Percentiles rank a stretch among this genome's conserved stretches.
phyloP scores from a whole-genome alignment of 2,888 invertebrate genomes.

The Galerucella calmariensis region DNA sequence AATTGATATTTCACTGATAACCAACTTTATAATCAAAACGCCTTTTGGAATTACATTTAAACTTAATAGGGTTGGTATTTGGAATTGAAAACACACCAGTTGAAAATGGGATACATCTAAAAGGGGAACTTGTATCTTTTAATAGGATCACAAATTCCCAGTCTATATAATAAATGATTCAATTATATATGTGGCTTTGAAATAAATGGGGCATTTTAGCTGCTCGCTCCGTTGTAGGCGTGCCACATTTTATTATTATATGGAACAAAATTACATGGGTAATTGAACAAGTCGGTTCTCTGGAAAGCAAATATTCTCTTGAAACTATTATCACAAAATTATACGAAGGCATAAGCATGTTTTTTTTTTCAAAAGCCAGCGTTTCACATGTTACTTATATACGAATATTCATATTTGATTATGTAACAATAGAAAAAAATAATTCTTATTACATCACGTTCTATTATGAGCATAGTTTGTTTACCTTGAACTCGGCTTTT shows the following conservation, averaged over 20 bases:
- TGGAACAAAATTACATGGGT: background rate
- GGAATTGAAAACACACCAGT: background rate
- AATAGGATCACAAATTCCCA: conserved; percentile 17
- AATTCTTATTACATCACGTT: background rate
- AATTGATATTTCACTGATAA: too few species aligned
- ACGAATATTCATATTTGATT: background rate
- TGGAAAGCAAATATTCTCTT: background rate
- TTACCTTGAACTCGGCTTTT: conserved; percentile 3
- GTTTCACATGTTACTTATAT: background rate
- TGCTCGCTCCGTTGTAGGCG: background rate
- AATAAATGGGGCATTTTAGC: conserved; percentile 14
- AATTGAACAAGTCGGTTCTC: background rate
- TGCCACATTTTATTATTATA: background rate
- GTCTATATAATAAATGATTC: conserved; percentile 11
- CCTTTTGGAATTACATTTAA: too few species aligned
- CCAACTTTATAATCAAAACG: too few species aligned
- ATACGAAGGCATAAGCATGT: too few species aligned
- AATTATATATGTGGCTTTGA: conserved; percentile 5
- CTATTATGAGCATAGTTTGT: background rate
- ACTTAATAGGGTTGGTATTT: too few species aligned
- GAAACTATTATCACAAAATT: too few species aligned
- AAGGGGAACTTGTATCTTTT: conserved; percentile 12
- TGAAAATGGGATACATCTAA: background rate
- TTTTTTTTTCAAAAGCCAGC: too few species aligned
- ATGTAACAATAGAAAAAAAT: background rate